Evolutionary conservation across 2,797 vertebrate species (phyloP), one percentile per base, ranked within the genome.

Genomic region (Valencia hispanica): DNA sequence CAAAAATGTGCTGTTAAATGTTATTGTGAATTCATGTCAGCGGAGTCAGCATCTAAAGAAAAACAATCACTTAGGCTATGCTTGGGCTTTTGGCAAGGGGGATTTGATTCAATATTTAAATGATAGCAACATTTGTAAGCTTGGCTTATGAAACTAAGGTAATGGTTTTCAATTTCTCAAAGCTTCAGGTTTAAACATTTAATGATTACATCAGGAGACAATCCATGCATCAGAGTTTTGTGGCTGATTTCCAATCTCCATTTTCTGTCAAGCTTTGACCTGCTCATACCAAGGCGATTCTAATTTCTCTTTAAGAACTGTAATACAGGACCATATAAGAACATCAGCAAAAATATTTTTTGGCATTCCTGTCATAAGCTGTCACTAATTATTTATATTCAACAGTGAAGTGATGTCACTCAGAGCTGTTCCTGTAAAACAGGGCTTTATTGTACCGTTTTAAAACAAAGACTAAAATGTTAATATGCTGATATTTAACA

Each of bases 21-120:
- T 79, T 43, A 65, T 55, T 71, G 78, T 82, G 25, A 7, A 85
- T 74, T 70, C 81, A 88, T 69, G 73, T 84, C 85, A 83, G 53
- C 2, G 0, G 39, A 57, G 69, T 79, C 36, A 57, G 78, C 79
- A 83, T 84, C 39, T 39, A 72, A 76, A 78, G 15, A 55, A 73
- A 90, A 89, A 89, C 80, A 90, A 87, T 90, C 88, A 85, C 73
- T 65, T 22, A 72, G 79, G 84, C 78, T 71, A 77, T 72, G 61
- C 55, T 7, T 0, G 39, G 68, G 39, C 61, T 71, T 86, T 71
- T 69, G 57, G 47, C 70, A 2, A 34, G 68, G 85, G 87, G 83
- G 87, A 86, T 91, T 92, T 87, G 73, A 79, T 89, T 86, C 87
- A 65, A 75, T 73, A 51, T 77, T 82, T 43, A 68, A 68, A 68